phyloP scores from a whole-genome alignment of 2,888 invertebrate genomes.

The Drosophila paranaensis region DNA sequence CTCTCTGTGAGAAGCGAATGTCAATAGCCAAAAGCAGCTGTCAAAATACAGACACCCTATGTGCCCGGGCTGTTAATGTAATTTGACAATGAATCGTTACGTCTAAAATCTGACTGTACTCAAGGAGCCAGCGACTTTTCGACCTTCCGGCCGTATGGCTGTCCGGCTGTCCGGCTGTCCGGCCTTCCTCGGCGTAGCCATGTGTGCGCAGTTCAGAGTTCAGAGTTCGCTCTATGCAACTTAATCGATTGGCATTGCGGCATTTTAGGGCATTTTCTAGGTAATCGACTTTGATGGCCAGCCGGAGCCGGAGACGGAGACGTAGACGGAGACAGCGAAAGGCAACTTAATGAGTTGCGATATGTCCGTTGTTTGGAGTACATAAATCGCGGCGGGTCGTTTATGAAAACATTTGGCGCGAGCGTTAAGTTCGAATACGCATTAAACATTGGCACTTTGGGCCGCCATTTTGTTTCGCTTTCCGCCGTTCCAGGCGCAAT shows the following conservation, averaged over 20 bases:
- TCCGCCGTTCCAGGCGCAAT: constrained; percentile 21
- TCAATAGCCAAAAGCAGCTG: constrained; percentile 76
- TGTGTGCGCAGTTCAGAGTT: constrained; percentile 7
- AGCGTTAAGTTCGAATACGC: constrained; percentile 62
- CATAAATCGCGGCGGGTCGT: constrained; percentile 64
- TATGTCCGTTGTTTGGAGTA: not conserved
- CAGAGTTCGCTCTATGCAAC: constrained; percentile 48
- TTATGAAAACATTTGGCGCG: constrained; percentile 65
- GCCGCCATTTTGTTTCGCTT: constrained; percentile 38
- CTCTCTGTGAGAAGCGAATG: constrained; percentile 50
- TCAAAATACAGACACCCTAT: constrained; percentile 69
- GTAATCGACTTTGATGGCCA: constrained; percentile 77
- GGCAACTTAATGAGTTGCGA: constrained; percentile 65
- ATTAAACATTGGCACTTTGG: constrained; percentile 53
- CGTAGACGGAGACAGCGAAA: constrained; percentile 28
- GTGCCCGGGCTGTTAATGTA: constrained; percentile 67
- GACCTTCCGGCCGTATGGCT: not conserved
- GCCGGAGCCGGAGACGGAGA: constrained; percentile 24
- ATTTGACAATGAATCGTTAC: constrained; percentile 74
- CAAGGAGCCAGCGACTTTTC: constrained; percentile 4
- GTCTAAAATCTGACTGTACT: constrained; percentile 30
- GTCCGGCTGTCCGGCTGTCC: constrained; percentile 1
- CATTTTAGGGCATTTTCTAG: constrained; percentile 70
- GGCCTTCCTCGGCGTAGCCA: not conserved
- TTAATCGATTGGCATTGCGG: constrained; percentile 75